A percentile compares a stretch with the other conserved stretches of the same genome.
These are phyloP conservation scores for Engraulis encrasicolus DNA, from an alignment of 2,113 vertebrate genomes.

Conservation along the genomic window DNA sequence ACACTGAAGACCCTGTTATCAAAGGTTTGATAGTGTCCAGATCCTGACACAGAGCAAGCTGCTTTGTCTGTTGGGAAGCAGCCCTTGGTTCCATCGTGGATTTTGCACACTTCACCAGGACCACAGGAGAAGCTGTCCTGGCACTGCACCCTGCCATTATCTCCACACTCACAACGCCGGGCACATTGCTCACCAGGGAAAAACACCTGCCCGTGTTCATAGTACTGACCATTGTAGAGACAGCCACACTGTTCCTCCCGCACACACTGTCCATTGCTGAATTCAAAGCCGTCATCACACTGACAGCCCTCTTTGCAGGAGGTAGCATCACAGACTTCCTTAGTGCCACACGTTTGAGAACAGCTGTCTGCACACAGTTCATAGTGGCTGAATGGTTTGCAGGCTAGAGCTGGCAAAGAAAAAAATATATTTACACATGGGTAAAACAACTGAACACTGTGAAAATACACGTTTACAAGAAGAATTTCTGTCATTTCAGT, in stretches of 20 bases:
- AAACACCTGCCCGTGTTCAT: conserved; percentile 53
- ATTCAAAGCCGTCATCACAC: conserved; percentile 53
- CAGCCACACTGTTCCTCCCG: conserved; percentile 61
- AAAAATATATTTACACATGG: no score
- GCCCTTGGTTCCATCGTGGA: conserved; percentile 49
- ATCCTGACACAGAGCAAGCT: conserved; percentile 54
- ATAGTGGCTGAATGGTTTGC: conserved; percentile 51
- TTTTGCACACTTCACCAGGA: conserved; percentile 52
- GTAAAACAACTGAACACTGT: no score
- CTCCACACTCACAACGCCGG: conserved; percentile 50
- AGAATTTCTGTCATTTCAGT: no score
- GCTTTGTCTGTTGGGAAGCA: conserved; percentile 51
- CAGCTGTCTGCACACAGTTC: conserved; percentile 22
- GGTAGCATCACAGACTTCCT: conserved; percentile 25
- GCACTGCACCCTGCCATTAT: conserved; percentile 52
- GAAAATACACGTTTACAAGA: not conserved
- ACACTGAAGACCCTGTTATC: conserved; percentile 56
- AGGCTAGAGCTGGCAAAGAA: conserved; percentile 41
- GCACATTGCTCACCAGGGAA: conserved; percentile 53
- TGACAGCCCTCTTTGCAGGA: conserved; percentile 54
- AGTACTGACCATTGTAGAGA: conserved; percentile 46
- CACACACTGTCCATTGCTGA: conserved; percentile 55
- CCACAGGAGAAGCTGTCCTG: conserved; percentile 42
- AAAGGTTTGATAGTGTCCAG: conserved; percentile 51
- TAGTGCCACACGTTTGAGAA: conserved; percentile 31